Evolutionary conservation across 2,888 invertebrate genomes (phyloP), one percentile per base, ranked within the genome.

Genomic region (Notodonta ziczac): DNA sequence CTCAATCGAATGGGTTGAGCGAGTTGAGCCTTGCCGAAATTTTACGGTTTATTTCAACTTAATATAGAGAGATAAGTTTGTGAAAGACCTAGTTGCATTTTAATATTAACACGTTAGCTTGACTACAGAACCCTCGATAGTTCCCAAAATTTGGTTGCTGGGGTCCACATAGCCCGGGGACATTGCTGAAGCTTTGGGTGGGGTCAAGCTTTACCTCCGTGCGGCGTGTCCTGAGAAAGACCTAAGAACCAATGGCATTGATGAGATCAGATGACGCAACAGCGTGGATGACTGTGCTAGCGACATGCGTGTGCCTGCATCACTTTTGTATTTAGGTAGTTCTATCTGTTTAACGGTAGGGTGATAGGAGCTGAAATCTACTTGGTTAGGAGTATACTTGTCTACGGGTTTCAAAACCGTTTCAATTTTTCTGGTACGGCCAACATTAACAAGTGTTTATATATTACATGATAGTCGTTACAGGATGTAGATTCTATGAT

Each of bases 191-290:
- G 91, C 86, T 82, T 80, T 80, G 88, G 87, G 80, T 82, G 84
- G 86, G 85, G 84, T 82, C 84, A 90, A 89, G 88, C 88, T 77
- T 93, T 93, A 93, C 93, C 93, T 93, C 93, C 91, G 69, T 85
- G 91, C 80, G 89, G 85, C 80, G 88, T 80, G 85, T 88, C 93
- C 93, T 93, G 93, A 93, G 93, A 93, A 93, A 93, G 93, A 93
- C 93, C 93, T 93, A 93, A 90, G 93, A 88, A 93, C 90, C 80
- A 91, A 90, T 90, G 92, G 82, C 84, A 78, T 80, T 85, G 91
- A 92, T 93, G 93, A 92, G 88, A 91, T 87, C 86, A 87, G 74
- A 87, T 88, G 88, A 83, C 75, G 77, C 65, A 77, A 82, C 82
- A 83, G 87, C 85, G 83, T 86, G 70, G 66, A 74, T 77, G 85